Evolutionary conservation across 37 sponge, comb jelly and placozoan species (phyloP).

Genomic region (Haliclona indistincta): DNA sequence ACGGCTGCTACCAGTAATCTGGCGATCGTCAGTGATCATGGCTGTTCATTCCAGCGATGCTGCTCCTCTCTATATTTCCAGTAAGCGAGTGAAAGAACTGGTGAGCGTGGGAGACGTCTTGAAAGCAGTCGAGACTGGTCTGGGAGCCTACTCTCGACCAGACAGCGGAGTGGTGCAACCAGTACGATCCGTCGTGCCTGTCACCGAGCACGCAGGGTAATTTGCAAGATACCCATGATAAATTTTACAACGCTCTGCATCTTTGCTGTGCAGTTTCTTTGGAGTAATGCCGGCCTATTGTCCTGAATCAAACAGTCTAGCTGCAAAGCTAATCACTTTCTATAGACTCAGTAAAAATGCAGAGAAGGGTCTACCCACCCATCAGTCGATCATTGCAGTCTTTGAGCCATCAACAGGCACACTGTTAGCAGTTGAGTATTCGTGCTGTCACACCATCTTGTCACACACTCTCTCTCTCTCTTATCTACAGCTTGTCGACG

Average conservation of each 20-base stretch:
- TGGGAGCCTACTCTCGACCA: conserved; percentile 53
- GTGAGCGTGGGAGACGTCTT: conserved; percentile 58
- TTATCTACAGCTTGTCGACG: conserved; percentile 93
- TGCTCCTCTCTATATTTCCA: conserved; percentile 50
- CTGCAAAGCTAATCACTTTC: conserved; percentile 66
- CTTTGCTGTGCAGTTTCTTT: conserved; percentile 37
- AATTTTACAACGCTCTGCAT: too few relatives aligned
- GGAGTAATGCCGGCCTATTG: conserved; percentile 76
- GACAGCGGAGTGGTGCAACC: conserved; percentile 74
- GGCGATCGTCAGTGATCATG: too few relatives aligned
- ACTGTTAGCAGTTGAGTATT: conserved; percentile 62
- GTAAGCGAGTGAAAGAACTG: conserved; percentile 28
- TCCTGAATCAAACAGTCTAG: conserved; percentile 37
- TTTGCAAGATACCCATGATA: too few relatives aligned
- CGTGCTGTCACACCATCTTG: too few relatives aligned
- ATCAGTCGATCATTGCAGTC: conserved; percentile 66
- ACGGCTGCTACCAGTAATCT: too few relatives aligned
- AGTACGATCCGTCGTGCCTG: conserved; percentile 48
- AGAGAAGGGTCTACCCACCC: conserved; percentile 46
- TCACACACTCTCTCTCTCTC: too few relatives aligned
- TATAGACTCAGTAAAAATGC: conserved; percentile 70
- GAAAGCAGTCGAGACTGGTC: conserved; percentile 30
- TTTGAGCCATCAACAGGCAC: conserved; percentile 69
- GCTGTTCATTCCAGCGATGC: too few relatives aligned
- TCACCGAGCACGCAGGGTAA: conserved; percentile 63